Evolutionary conservation across 2,888 invertebrate genomes (phyloP).

Genomic region (Aphidius colemani): DNA sequence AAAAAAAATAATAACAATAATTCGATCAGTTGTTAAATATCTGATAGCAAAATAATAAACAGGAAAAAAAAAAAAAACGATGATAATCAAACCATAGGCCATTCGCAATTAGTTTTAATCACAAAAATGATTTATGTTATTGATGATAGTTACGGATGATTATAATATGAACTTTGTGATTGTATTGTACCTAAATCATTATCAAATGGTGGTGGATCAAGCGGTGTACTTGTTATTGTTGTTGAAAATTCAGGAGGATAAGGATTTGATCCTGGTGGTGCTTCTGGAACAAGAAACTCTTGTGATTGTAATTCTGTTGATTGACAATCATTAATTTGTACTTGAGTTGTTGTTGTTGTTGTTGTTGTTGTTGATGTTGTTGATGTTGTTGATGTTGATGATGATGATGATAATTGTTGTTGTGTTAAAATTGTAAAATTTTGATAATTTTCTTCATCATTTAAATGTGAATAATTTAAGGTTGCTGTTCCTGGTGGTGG

Average conservation of each 20-base stretch:
- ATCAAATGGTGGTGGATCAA: constrained; percentile 33
- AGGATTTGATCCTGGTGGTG: constrained; percentile 57
- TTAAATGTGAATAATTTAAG: constrained; percentile 50
- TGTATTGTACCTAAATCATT: constrained; percentile 29
- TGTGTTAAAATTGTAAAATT: constrained; percentile 13
- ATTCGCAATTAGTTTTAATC: no score
- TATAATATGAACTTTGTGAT: constrained; percentile 45
- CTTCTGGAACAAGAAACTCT: constrained; percentile 50
- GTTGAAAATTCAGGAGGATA: constrained; percentile 54
- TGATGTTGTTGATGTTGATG: no score
- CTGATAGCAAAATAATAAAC: no score
- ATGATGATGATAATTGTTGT: constrained; percentile 23
- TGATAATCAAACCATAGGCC: no score
- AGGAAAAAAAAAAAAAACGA: no score
- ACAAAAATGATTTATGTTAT: constrained; percentile 46
- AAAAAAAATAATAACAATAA: no score
- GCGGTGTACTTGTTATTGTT: constrained; percentile 37
- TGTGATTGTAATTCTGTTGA: constrained; percentile 25
- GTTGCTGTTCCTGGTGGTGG: constrained; percentile 55
- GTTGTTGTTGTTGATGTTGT: constrained; percentile 16
- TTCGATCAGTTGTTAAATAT: no score
- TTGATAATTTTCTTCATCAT: constrained; percentile 25
- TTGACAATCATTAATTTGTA: constrained; percentile 2
- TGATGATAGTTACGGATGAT: constrained; percentile 48
- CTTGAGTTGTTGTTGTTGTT: constrained; percentile 28